These are phyloP conservation scores for Rhynchonycteris naso DNA, from an alignment of 2,797 vertebrate species.

Conservation along the genomic window DNA sequence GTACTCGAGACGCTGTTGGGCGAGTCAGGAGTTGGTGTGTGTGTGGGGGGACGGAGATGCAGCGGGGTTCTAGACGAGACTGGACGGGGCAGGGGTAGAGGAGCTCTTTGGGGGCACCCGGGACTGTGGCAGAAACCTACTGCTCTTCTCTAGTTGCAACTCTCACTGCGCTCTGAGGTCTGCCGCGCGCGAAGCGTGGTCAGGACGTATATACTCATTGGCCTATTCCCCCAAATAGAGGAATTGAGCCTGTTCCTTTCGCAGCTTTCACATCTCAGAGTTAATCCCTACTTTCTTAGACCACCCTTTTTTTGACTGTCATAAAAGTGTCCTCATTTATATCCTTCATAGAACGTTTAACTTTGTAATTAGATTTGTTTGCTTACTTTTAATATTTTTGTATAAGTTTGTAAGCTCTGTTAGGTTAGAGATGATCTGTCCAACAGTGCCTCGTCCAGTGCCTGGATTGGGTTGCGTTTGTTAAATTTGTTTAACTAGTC, in stretches of 20 bases:
- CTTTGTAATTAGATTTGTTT: not conserved
- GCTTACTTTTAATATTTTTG: not conserved
- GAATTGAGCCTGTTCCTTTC: not conserved
- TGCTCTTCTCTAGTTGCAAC: not conserved
- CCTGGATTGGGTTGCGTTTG: not conserved
- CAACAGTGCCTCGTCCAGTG: not conserved
- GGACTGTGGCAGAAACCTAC: not conserved
- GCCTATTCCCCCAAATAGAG: not conserved
- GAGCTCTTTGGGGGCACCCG: not conserved
- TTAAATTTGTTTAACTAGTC: constrained; percentile 15
- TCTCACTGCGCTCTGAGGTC: not conserved
- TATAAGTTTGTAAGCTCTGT: not conserved
- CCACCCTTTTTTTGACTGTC: not conserved
- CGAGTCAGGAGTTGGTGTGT: too few relatives aligned
- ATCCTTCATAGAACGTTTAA: not conserved
- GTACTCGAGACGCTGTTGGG: not conserved
- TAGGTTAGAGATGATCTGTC: not conserved
- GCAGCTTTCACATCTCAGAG: not conserved
- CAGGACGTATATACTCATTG: not conserved
- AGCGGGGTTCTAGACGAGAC: not conserved
- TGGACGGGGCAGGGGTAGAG: not conserved
- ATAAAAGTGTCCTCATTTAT: not conserved
- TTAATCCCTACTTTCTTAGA: not conserved
- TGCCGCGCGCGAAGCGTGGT: not conserved
- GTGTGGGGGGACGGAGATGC: not conserved